Conservation (phyloP, 2,888 invertebrate species). For the Drosophila formosana region DNA sequence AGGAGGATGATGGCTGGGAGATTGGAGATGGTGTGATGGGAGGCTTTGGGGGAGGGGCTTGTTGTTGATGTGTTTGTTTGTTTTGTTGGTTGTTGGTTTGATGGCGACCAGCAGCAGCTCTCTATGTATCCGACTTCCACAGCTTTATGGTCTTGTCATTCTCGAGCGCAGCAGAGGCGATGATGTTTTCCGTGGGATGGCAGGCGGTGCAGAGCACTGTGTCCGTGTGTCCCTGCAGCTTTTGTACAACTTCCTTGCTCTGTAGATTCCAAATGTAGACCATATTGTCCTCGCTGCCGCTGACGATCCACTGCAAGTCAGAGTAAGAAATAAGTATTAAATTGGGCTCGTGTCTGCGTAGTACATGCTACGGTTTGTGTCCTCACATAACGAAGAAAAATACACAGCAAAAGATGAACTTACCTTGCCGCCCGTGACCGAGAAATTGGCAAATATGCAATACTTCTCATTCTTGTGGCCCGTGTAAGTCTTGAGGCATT, state of each 20-base stretch:
- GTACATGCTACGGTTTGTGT: neutral
- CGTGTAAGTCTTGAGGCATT: constrained; percentile 98
- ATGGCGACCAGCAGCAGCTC: constrained; percentile 18
- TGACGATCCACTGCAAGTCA: constrained; percentile 96
- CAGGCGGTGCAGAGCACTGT: constrained; percentile 98
- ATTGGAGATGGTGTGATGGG: neutral
- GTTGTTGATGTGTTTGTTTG: constrained; percentile 17
- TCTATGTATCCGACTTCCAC: constrained; percentile 98
- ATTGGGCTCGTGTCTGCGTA: neutral
- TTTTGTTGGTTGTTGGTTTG: constrained; percentile 5
- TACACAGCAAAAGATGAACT: constrained; percentile 36
- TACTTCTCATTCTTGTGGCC: constrained; percentile 99
- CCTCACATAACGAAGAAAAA: constrained; percentile 2
- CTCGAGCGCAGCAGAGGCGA: constrained; percentile 99
- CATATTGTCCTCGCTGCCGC: constrained; percentile 99
- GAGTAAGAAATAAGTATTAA: neutral
- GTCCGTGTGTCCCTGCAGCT: constrained; percentile 98
- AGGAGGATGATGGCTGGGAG: neutral
- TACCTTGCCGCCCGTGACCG: constrained; percentile 99
- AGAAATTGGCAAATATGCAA: constrained; percentile 99
- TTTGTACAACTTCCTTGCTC: constrained; percentile 99
- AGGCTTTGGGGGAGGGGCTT: neutral
- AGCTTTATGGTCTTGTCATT: constrained; percentile 99
- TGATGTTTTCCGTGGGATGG: constrained; percentile 99
- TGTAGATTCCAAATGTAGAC: constrained; percentile 99